phyloP scores from a whole-genome alignment of 2,888 invertebrate species.

The Xanthorhoe designata region DNA sequence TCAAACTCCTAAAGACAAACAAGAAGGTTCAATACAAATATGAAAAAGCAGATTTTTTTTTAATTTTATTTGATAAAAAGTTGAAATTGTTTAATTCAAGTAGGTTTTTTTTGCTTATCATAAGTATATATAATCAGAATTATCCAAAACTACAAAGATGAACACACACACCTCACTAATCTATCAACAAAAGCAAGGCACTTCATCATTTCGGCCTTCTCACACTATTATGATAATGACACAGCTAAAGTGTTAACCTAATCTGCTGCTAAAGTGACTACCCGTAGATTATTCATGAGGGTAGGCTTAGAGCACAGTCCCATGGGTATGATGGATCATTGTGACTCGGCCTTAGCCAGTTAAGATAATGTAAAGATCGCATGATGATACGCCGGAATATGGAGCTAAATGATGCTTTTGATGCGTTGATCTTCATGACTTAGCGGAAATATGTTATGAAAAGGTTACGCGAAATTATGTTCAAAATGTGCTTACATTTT shows the following conservation, averaged over 20 bases:
- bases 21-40: neutral
- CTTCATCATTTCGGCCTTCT: slow-evolving; percentile 32
- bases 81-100: too few species aligned
- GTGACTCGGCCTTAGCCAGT: slow-evolving; percentile 49
- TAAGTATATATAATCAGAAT: too few species aligned
- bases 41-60: neutral
- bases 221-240: slow-evolving; percentile 53
- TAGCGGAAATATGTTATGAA: neutral
- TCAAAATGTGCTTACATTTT: too few species aligned
- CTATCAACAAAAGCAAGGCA: slow-evolving; percentile 25
- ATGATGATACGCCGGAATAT: slow-evolving; percentile 48
- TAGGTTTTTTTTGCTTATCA: too few species aligned
- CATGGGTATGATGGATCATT: slow-evolving; percentile 63
- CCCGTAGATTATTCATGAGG: slow-evolving; percentile 59
- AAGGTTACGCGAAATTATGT: neutral
- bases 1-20: slow-evolving; percentile 4
- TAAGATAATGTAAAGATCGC: slow-evolving; percentile 52
- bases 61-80: neutral
- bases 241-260: slow-evolving; percentile 48
- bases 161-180: neutral
- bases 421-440: slow-evolving; percentile 38
- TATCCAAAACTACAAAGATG: neutral
- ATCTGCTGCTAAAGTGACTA: slow-evolving; percentile 48
- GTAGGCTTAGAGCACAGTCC: slow-evolving; percentile 42
- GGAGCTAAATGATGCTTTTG: slow-evolving; percentile 43